Evolutionary conservation across 2,888 invertebrate species (phyloP), one percentile per base, ranked within the genome.

Genomic region (Mythimna impura): DNA sequence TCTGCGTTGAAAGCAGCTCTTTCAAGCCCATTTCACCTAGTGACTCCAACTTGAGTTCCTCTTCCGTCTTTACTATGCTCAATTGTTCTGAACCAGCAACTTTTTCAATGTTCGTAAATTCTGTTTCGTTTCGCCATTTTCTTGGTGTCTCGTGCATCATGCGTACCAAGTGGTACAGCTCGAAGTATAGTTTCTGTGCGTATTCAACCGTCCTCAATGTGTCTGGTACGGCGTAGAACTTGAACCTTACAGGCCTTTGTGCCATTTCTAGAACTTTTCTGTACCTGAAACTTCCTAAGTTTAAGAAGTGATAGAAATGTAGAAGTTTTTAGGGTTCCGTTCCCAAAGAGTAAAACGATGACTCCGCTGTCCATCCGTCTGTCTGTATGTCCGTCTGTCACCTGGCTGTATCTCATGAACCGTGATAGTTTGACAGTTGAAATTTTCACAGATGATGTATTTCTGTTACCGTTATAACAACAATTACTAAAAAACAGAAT

Each of bases 111-210:
- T 22, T 5, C 0, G 0, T 0, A 12, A 67, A 78, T 7, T 78
- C 80, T 0, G 2, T 0, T 0, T 5, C 12, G 0, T 0, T 0
- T 0, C 0, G 0, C 30, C 89, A 91, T 62, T 93, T 92, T 22
- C 82, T 80, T 0, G 88, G 84, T 0, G 88, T 85, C 34, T 93
- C 92, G 3, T 92, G 91, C 12, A 90, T 50, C 90, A 92, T 92
- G 0, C 87, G 79, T 0, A 78, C 61, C 0, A 92, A 30, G 20
- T 93, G 91, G 12, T 87, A 85, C 0, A 93, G 63, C 36, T 82
- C 83, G 6, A 82, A 83, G 7, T 74, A 80, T 0, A 82, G 17
- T 8, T 63, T 71, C 9, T 82, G 82, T 0, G 47, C 2, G 0
- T 68, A 17, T 20, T 85, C 88, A 0, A 84, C 68, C 0, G 76